Evolutionary conservation across 2,888 invertebrate species (phyloP), one percentile per base, ranked within the genome.

Genomic region (Margaritifera margaritifera): DNA sequence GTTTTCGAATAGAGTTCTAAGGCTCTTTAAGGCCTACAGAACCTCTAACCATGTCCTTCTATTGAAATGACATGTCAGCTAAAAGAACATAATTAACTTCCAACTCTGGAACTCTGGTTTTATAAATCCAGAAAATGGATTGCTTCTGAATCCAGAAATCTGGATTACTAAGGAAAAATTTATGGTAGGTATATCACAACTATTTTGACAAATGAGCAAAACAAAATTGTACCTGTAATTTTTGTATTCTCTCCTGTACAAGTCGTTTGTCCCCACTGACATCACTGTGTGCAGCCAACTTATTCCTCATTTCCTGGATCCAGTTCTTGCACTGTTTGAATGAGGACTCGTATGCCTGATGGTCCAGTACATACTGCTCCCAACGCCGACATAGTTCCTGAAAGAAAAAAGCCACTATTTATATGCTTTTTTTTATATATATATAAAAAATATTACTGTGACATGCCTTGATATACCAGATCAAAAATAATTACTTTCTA

Each of bases 321-420:
- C 87, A 87, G 6, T 74, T 53, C 56, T 80, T 81, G 70, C 87
- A 87, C 62, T 84, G 83, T 42, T 84, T 80, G 70, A 82, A 84
- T 84, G 96, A 96, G 94, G 96, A 95, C 1, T 71, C 68, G 68
- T 86, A 86, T n/a, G 82, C 80, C 68, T 86, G 81, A 64, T 86
- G 85, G 69, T 87, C 87, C 57, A 81, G 58, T 22, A 96, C 92
- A 86, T 95, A 95, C 87, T 96, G 96, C 84, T 96, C 96, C 89
- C 95, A 95, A 83, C 97, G 96, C 90, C 95, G 96, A 84, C 95
- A 95, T 62, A 95, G 91, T 84, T 97, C 96, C 82, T 94, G 93
- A 3, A 75, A 74, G 55, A 51, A 20, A 51, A 59, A 22, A 56
- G 53, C n/a, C 22, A 60, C 60, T 22, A 54, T 3, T 22, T 0